Evolutionary conservation across 1,140 invertebrate species (phyloP).

Genomic region (Calephelis virginiensis): DNA sequence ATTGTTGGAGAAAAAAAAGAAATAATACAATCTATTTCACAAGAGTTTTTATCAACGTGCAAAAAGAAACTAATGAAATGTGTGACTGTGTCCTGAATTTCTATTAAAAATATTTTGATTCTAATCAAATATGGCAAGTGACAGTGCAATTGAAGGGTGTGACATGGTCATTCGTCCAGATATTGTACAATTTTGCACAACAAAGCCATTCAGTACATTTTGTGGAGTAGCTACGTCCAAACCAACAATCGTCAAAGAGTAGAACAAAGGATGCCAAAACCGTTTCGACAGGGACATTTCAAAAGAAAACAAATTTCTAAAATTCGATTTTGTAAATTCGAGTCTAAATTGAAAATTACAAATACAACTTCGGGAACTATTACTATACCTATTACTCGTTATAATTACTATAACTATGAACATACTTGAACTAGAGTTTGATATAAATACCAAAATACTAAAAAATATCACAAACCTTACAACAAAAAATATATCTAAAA

Average conservation of each 20-base stretch:
- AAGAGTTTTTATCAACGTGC: no score
- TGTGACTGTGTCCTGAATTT: neutral
- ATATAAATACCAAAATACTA: no score
- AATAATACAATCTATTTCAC: no score
- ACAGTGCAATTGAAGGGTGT: slow-evolving; percentile 29
- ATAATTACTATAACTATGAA: no score
- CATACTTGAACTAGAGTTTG: no score
- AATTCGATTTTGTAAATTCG: slow-evolving; percentile 19
- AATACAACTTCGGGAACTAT: no score
- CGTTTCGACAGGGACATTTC: slow-evolving; percentile 55
- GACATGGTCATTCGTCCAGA: slow-evolving; percentile 56
- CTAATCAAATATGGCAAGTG: slow-evolving; percentile 41
- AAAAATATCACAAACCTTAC: no score
- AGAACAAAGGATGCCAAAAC: slow-evolving; percentile 71
- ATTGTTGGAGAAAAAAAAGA: no score
- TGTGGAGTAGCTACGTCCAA: slow-evolving; percentile 56
- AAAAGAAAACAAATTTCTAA: slow-evolving; percentile 44
- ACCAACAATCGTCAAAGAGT: slow-evolving; percentile 53
- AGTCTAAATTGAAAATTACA: neutral
- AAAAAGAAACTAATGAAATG: no score
- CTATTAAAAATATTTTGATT: slow-evolving; percentile 24
- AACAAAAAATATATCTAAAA: no score
- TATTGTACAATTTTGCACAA: slow-evolving; percentile 69
- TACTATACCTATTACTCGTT: no score
- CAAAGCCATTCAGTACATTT: slow-evolving; percentile 52